Conservation (phyloP, 2,113 vertebrate species). For the Amphilophus citrinellus region DNA sequence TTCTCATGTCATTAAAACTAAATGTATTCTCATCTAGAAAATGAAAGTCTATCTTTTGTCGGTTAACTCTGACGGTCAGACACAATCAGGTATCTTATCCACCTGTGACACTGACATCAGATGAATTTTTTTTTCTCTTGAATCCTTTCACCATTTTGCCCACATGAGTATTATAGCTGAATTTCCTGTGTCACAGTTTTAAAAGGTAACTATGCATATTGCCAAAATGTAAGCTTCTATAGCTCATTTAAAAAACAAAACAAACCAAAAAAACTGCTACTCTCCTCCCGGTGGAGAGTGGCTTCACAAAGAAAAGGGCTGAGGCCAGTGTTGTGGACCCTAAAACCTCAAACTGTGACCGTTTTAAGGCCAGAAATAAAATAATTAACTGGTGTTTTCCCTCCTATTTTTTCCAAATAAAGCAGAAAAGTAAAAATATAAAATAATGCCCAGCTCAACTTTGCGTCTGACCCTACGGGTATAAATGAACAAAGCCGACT, state of each 20-base stretch:
- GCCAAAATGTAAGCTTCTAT: no score
- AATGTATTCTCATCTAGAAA: not conserved
- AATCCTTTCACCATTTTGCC: not conserved
- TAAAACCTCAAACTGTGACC: no score
- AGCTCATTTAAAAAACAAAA: not conserved
- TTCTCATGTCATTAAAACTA: not conserved
- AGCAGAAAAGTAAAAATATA: no score
- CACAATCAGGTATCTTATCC: not conserved
- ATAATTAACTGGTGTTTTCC: not conserved
- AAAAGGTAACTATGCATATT: not conserved
- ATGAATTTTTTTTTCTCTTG: not conserved
- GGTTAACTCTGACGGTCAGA: not conserved
- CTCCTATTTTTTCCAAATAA: not conserved
- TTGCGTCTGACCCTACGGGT: no score
- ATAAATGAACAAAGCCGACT: no score
- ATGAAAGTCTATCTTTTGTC: not conserved
- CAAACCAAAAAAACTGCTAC: rapidly evolving
- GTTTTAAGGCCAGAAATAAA: not conserved
- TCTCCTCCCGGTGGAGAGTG: not conserved
- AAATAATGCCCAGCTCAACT: no score
- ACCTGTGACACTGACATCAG: not conserved
- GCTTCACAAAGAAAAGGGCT: no score
- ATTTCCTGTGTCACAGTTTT: not conserved
- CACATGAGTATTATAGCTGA: not conserved
- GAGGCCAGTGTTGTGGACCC: no score